A percentile compares a stretch with the other conserved stretches of the same genome.
phyloP scores from a whole-genome alignment of 2,888 invertebrate genomes.

The Cremastinae sp. region DNA sequence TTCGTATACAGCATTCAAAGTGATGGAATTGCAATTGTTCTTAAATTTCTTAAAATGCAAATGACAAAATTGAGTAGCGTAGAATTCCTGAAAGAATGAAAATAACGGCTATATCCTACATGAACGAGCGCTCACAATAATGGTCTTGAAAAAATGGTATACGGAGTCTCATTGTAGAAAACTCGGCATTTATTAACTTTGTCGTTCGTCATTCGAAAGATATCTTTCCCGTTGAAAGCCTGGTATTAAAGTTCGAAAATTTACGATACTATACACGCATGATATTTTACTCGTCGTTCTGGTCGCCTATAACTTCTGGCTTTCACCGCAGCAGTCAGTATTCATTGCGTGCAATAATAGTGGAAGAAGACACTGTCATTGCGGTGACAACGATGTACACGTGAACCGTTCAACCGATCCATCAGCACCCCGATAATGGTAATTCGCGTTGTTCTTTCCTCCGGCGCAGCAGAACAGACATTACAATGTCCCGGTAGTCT shows the following conservation, averaged over 20 bases:
- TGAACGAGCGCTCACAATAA: neutral
- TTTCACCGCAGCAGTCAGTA: conserved; percentile 45
- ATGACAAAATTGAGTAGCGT: too few species aligned
- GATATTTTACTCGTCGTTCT: conserved; percentile 26
- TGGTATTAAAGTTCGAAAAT: neutral
- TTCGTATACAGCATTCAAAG: too few species aligned
- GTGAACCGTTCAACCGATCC: conserved; percentile 1
- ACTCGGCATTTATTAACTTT: neutral
- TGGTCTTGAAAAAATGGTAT: neutral
- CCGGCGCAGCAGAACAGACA: neutral
- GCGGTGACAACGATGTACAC: conserved; percentile 12
- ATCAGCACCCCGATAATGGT: conserved; percentile 33
- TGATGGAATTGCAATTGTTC: too few species aligned
- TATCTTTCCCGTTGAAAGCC: conserved; percentile 27
- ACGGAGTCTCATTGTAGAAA: conserved; percentile 9
- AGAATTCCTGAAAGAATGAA: too few species aligned
- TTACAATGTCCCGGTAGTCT: neutral
- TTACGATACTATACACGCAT: conserved; percentile 8
- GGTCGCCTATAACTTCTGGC: conserved; percentile 23
- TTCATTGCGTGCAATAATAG: conserved; percentile 18
- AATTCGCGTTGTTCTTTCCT: conserved; percentile 22
- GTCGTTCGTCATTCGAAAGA: conserved; percentile 17
- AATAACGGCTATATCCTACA: conserved; percentile 14
- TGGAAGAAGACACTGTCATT: conserved; percentile 40
- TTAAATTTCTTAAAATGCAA: too few species aligned